Evolutionary conservation across 2,888 invertebrate species (phyloP), one percentile per base, ranked within the genome.

Genomic region (Mesopsocus fuscifrons): DNA sequence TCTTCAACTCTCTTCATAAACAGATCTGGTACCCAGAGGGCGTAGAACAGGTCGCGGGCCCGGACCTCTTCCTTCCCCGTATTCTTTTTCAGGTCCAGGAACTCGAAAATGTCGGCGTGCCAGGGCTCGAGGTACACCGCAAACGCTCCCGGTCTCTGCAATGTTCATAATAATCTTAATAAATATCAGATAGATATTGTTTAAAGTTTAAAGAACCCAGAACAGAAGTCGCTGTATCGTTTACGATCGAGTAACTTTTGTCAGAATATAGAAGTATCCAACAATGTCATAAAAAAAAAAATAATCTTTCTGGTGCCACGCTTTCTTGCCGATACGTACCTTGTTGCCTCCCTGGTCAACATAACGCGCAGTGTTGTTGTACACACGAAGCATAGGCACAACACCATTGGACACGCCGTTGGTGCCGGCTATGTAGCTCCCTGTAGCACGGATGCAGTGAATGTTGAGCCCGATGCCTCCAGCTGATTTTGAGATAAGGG

Each of bases 321-420:
- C n/a, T 11, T 30, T 30, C 9, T 11, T 30, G n/a, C 30, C 15
- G 15, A 17, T 4, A 30, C 43, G 34, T 49, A 64, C 64, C 55
- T 95, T 95, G 57, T 94, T 94, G 40, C 95, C 95, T 17, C 95
- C 94, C 65, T 98, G 97, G 60, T 95, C 94, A 1, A 97, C 94
- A 64, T 95, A 97, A 46, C 89, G 70, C 0, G 95, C 94, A 2
- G 91, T 88, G 56, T 91, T 89, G 58, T 97, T 97, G 59, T 77
- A 98, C 0, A 97, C 91, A 48, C 92, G 66, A 33, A 98, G 64
- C 87, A 94, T 89, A 1, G 97, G 97, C 26, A 99, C 81, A 30
- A 98, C 64, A 1, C 98, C 98, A 62, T 94, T 95, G 0, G 95
- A 94, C 21, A 74, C 71, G 11, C 92, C 95, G 65, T 91, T 87